Base-by-base conservation (phyloP, 2,797 vertebrate genomes). In the Sebastes hubbsi region DNA sequence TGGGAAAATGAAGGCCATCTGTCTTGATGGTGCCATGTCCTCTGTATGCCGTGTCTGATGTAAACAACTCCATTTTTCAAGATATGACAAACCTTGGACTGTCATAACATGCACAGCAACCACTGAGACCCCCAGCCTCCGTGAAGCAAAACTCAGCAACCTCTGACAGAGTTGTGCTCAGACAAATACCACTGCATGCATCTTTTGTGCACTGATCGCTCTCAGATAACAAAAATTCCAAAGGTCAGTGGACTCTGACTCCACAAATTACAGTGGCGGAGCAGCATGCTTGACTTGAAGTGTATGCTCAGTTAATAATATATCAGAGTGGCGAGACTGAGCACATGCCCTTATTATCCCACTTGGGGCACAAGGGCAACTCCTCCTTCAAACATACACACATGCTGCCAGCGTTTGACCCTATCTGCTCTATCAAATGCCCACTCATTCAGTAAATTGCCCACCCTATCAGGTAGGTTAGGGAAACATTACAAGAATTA, bases 21-120 rank as follows among this genome's bases (percentile, higher is more conserved):
- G 88, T 94, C 92, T 92, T 90, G 76, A 81, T 91, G 89, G 75
- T 84, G 87, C 83, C 87, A 80, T 78, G 87, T 92, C 92, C 87
- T 87, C 81, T 84, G 83, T 81, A 89, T 65, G 78, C 87, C 9
- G 80, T 60, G 82, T 77, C 36, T 79, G 91, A 88, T 91, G 93
- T 93, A 94, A 95, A 95, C 94, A 93, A 89, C 88, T 91, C 82
- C 60, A 94, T 94, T 92, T 85, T 89, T 94, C 93, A 93, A 84
- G 82, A 91, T 88, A 83, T 89, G 88, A 90, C 42, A 70, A 92
- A 93, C 88, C 91, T 88, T 87, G 86, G 87, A 91, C 89, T 91
- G 90, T 89, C 88, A 86, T 59, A 87, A 88, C 87, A 80, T 12
- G 3, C 68, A 42, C n/a, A 8, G 46, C 63, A 80, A 66, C 75